These are phyloP conservation scores for Habroteleia sp. DNA, from an alignment of 2,888 invertebrate species.

Conservation along the genomic window DNA sequence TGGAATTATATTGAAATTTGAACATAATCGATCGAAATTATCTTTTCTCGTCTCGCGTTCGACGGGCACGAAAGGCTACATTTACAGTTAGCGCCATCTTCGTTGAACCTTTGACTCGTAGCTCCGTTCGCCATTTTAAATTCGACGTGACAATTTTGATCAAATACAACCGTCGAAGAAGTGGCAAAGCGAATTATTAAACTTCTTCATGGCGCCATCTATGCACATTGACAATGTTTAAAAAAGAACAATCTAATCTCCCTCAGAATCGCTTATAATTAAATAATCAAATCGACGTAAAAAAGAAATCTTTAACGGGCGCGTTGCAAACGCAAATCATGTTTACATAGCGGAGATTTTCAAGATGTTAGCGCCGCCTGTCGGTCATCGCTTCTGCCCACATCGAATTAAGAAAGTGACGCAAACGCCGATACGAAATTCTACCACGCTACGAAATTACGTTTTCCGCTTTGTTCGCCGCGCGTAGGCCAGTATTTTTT, in stretches of 20 bases:
- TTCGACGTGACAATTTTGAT: not conserved
- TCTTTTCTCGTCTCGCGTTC: constrained; percentile 1
- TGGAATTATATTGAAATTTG: constrained; percentile 18
- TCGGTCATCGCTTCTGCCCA: constrained; percentile 9
- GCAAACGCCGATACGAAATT: constrained; percentile 29
- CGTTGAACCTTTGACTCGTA: not conserved
- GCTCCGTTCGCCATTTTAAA: not conserved
- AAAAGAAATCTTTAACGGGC: too few relatives aligned
- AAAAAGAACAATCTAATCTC: too few relatives aligned
- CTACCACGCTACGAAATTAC: constrained; percentile 15
- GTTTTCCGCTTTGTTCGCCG: not conserved
- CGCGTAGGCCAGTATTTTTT: constrained; percentile 21
- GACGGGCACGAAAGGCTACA: constrained; percentile 6
- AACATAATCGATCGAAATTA: constrained; percentile 16
- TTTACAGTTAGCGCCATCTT: constrained; percentile 3
- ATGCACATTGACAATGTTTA: too few relatives aligned
- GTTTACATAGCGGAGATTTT: not conserved
- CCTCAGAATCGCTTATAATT: too few relatives aligned
- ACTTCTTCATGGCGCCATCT: too few relatives aligned
- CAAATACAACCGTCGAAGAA: constrained; percentile 1
- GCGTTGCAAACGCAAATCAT: not conserved
- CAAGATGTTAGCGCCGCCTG: not conserved
- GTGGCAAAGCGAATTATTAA: not conserved
- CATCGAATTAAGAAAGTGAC: constrained; percentile 2
- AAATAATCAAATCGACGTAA: too few relatives aligned